These are phyloP conservation scores for Aelia acuminata DNA, from an alignment of 2,888 invertebrate species.

Conservation along the genomic window DNA sequence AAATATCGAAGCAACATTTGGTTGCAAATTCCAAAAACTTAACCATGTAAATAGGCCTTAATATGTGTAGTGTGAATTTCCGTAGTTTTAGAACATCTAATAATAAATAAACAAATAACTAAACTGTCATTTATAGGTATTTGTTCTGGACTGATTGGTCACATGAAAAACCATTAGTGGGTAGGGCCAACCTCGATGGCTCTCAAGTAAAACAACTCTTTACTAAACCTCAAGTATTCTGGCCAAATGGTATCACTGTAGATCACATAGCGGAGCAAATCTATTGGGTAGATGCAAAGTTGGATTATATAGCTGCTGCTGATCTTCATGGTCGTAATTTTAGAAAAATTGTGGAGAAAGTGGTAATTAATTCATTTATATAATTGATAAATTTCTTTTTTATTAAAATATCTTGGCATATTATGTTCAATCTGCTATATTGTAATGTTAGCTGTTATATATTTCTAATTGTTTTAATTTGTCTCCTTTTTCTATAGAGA, in stretches of 20 bases:
- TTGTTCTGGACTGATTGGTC: constrained; percentile 94
- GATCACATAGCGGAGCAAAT: constrained; percentile 86
- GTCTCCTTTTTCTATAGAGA: constrained; percentile 68
- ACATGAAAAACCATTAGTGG: constrained; percentile 81
- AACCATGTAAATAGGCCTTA: too few relatives aligned
- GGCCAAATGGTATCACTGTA: constrained; percentile 91
- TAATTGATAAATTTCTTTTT: background rate
- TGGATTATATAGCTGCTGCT: constrained; percentile 85
- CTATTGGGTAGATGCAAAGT: constrained; percentile 90
- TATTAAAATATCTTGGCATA: too few relatives aligned
- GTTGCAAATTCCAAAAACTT: too few relatives aligned
- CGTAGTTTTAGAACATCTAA: too few relatives aligned
- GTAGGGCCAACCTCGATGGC: constrained; percentile 86
- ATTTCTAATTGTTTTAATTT: background rate
- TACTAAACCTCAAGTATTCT: constrained; percentile 77
- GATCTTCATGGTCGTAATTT: constrained; percentile 80
- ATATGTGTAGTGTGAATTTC: too few relatives aligned
- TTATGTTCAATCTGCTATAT: background rate
- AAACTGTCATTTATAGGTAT: constrained; percentile 68
- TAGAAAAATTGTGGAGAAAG: constrained; percentile 75
- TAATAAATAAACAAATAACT: too few relatives aligned
- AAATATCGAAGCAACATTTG: too few relatives aligned
- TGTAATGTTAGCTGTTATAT: background rate
- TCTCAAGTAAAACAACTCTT: constrained; percentile 77
- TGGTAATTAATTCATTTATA: constrained; percentile 27